phyloP scores from a whole-genome alignment of 2,113 vertebrate genomes.

The Cryptomyrus ogoouensis region DNA sequence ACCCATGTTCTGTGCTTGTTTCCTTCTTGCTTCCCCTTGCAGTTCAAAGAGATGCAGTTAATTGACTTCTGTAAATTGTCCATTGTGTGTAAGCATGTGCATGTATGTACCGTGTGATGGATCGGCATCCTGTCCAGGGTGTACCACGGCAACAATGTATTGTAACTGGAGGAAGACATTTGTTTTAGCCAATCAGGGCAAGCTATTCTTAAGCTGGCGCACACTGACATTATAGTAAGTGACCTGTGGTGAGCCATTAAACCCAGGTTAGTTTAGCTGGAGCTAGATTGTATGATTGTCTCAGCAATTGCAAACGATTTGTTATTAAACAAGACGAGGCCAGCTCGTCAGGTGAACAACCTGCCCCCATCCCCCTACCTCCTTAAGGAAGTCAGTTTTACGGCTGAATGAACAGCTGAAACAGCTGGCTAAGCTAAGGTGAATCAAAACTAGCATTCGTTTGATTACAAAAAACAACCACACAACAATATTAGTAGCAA shows the following conservation, averaged over 20 bases:
- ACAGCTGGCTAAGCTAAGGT: neutral
- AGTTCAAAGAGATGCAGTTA: neutral
- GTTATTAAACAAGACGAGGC: neutral
- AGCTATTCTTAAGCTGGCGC: neutral
- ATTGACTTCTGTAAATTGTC: neutral
- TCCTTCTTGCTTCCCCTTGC: neutral
- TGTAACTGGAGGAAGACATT: neutral
- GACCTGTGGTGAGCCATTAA: neutral
- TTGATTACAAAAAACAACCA: neutral
- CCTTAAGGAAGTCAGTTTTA: neutral
- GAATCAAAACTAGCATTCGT: neutral
- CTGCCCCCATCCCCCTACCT: neutral
- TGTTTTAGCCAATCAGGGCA: neutral
- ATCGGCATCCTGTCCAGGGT: neutral
- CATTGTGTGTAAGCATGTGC: neutral
- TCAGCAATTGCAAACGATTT: neutral
- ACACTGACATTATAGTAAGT: neutral
- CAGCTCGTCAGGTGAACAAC: neutral
- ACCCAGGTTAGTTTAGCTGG: neutral
- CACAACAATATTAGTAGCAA: neutral
- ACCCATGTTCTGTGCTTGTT: neutral
- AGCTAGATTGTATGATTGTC: neutral
- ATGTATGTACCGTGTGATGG: neutral
- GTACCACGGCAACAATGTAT: neutral
- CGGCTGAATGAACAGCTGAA: neutral